phyloP scores from a whole-genome alignment of 1,140 invertebrate genomes.

The Drosophila sproati region DNA sequence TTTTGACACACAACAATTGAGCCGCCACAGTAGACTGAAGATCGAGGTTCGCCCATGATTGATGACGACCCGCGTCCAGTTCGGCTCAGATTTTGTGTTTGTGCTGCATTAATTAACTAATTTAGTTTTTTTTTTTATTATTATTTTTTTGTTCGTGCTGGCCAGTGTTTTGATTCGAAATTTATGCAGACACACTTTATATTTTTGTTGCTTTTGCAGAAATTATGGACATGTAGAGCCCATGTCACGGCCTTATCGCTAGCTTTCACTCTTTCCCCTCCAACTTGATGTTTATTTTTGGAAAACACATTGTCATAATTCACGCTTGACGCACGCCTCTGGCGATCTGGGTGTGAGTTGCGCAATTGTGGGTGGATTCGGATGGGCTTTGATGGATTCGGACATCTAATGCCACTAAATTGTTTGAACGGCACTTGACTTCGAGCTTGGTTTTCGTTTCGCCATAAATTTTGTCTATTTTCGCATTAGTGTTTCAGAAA shows the following conservation, averaged over 20 bases:
- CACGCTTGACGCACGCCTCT: slow-evolving; percentile 47
- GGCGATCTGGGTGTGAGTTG: slow-evolving; percentile 31
- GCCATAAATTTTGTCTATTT: slow-evolving; percentile 48
- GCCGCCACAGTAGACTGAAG: slow-evolving; percentile 29
- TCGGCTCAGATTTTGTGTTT: slow-evolving; percentile 35
- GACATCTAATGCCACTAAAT: slow-evolving; percentile 56
- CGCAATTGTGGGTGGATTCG: slow-evolving; percentile 27
- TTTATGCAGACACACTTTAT: slow-evolving; percentile 56
- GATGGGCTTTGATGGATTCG: slow-evolving; percentile 70
- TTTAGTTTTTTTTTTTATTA: slow-evolving; percentile 62
- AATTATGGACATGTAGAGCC: slow-evolving; percentile 56
- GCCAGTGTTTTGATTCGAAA: slow-evolving; percentile 37
- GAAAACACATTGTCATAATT: slow-evolving; percentile 64
- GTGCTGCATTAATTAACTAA: slow-evolving; percentile 78
- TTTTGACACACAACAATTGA: slow-evolving; percentile 58
- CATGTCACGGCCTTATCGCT: slow-evolving; percentile 57
- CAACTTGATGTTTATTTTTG: not conserved
- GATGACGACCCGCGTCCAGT: slow-evolving; percentile 63
- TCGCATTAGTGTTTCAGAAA: slow-evolving; percentile 46
- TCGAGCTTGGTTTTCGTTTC: not conserved
- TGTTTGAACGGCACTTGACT: slow-evolving; percentile 12
- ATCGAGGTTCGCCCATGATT: slow-evolving; percentile 60
- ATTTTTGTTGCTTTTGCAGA: slow-evolving; percentile 40
- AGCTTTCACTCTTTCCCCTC: slow-evolving; percentile 64
- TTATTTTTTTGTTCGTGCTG: slow-evolving; percentile 54